Base-by-base conservation (phyloP, 2,797 vertebrate species). In the Darevskia mixta region DNA sequence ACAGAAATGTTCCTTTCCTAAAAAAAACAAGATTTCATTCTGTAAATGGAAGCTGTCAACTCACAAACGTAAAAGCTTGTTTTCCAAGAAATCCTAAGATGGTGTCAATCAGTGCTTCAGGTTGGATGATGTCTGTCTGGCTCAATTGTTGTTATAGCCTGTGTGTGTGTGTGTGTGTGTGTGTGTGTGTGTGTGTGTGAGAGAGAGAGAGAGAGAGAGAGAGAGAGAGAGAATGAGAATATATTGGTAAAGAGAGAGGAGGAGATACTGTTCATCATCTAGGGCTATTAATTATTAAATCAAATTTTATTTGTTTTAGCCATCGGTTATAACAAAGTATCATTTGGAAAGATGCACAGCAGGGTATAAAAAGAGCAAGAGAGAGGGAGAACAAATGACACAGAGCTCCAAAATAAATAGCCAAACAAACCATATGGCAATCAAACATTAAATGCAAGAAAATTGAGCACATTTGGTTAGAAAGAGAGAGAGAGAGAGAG, bases 281-380 rank as follows among this genome's bases (percentile, higher is more conserved):
- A 49, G 35, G 20, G 35, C 61, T 25, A 61, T 64, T 35, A 45
- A 72, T 79, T 72, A 88, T 61, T 71, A 64, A 85, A 73, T 64
- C 82, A 84, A 83, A 85, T 79, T 23, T 35, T 67, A 87, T 87
- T 87, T 69, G 41, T 49, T 82, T 83, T 81, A 25, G 86, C 80
- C 79, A 75, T 32, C 18, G 45, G 75, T 64, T 27, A 66, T 79
- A 80, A 79, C 82, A 84, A 72, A 64, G 35, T 66, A 72, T 35
- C 45, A 38, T 43, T 82, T 72, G n/a, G 79, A 79, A 79, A 88
- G 25, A 64, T 67, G 73, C 64, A 25, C n/a, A 35, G 38, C 82
- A 72, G 55, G 49, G 49, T 55, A 49, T 49, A 49, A 49, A 55
- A 15, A 55, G 13, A 38, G n/a, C 1, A 27, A 61, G 69, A 43